Evolutionary conservation across 2,113 vertebrate species (phyloP).

Genomic region (Gavialis gangeticus): DNA sequence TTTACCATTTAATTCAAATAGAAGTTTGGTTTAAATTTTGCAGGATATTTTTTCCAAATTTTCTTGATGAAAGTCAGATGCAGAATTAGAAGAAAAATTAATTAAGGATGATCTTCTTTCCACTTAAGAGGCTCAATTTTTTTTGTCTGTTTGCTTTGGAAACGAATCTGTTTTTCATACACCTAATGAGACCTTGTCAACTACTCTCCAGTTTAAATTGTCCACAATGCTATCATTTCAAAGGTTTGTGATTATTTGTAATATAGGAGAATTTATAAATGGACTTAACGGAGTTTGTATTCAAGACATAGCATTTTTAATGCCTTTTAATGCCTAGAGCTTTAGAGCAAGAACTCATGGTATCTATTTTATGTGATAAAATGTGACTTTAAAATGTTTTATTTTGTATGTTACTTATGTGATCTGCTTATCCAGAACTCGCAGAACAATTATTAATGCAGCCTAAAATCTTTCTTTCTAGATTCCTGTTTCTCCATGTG

Average conservation of each 20-base stretch:
- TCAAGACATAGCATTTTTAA: conserved; percentile 44
- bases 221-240: conserved; percentile 34
- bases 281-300: conserved; percentile 19
- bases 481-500: conserved; percentile 78
- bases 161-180: conserved; percentile 24
- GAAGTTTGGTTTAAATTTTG: neutral
- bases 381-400: conserved; percentile 57
- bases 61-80: neutral
- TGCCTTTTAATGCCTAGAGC: conserved; percentile 56
- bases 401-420: conserved; percentile 62
- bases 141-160: neutral
- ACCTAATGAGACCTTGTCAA: conserved; percentile 17
- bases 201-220: conserved; percentile 20
- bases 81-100: neutral
- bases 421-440: conserved; percentile 66
- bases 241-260: conserved; percentile 36
- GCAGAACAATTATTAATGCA: conserved; percentile 66
- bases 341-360: conserved; percentile 26
- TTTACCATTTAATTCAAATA: neutral
- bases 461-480: conserved; percentile 68
- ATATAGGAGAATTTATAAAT: conserved; percentile 52
- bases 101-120: neutral
- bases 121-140: neutral
- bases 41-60: neutral
- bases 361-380: conserved; percentile 59